These are phyloP conservation scores for Plestiodon gilberti DNA, from an alignment of 2,113 vertebrate species.

Conservation along the genomic window DNA sequence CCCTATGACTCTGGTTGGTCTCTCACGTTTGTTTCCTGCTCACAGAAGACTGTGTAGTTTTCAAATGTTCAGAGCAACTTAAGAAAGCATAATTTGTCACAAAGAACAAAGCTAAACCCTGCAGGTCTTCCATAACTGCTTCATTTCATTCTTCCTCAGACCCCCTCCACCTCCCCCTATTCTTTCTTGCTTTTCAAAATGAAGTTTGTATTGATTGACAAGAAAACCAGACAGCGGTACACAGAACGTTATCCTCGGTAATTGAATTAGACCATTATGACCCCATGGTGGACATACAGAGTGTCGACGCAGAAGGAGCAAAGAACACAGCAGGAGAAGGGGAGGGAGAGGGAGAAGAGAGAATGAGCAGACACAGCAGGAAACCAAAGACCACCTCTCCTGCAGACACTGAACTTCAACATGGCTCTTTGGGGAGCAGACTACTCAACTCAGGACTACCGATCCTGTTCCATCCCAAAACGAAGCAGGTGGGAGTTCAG, in stretches of 20 bases:
- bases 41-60: background rate
- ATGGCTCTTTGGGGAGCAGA: background rate
- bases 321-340: conserved; percentile 33
- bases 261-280: conserved; percentile 62
- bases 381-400: background rate
- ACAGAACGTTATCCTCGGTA: conserved; percentile 58
- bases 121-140: conserved; percentile 23
- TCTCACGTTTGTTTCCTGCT: background rate
- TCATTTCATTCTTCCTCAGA: conserved; percentile 29
- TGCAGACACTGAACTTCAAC: background rate
- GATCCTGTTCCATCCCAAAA: background rate
- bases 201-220: conserved; percentile 60
- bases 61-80: background rate
- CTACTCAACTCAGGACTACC: background rate
- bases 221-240: conserved; percentile 62
- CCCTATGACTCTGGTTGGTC: background rate
- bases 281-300: conserved; percentile 27
- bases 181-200: conserved; percentile 48
- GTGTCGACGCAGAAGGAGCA: background rate
- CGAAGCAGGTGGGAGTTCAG: background rate
- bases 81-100: background rate
- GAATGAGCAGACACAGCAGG: background rate
- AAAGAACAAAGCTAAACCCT: conserved; percentile 11
- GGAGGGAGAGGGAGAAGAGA: conserved; percentile 25
- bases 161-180: background rate